phyloP scores from a whole-genome alignment of 2,113 vertebrate species.

The Noturus placidus region DNA sequence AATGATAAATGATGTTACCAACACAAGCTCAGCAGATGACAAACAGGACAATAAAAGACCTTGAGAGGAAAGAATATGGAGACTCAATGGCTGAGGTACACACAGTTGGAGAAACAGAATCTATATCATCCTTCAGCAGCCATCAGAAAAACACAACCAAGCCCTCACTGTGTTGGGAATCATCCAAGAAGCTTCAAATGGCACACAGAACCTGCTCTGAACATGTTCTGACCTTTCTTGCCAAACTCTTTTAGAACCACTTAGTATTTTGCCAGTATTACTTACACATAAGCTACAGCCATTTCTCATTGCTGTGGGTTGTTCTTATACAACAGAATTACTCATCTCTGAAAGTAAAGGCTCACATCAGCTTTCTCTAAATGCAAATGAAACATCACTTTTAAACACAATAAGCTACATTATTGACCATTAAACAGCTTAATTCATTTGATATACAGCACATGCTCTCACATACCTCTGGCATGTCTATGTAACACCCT shows the following conservation, averaged over 20 bases:
- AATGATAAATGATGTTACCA: constrained; percentile 17
- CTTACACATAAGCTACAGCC: neutral
- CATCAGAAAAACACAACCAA: constrained; percentile 6
- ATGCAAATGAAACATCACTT: neutral
- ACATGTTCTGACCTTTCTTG: neutral
- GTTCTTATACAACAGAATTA: neutral
- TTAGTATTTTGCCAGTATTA: constrained; percentile 17
- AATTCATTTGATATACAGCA: neutral
- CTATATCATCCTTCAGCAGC: neutral
- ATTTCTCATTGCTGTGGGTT: neutral
- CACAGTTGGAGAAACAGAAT: constrained; percentile 6
- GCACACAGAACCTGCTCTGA: neutral
- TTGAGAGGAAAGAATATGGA: constrained; percentile 39
- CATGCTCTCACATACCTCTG: neutral
- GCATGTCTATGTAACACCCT: neutral
- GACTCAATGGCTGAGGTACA: constrained; percentile 4
- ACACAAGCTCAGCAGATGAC: constrained; percentile 12
- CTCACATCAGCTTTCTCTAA: neutral
- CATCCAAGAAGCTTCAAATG: constrained; percentile 27
- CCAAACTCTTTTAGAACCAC: neutral
- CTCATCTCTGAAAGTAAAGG: neutral
- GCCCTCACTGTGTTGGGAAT: neutral
- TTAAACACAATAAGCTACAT: neutral
- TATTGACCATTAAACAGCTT: neutral
- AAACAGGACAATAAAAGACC: constrained; percentile 48